Conservation (phyloP, 1,140 invertebrate species). For the Paraescarpia echinospica region DNA sequence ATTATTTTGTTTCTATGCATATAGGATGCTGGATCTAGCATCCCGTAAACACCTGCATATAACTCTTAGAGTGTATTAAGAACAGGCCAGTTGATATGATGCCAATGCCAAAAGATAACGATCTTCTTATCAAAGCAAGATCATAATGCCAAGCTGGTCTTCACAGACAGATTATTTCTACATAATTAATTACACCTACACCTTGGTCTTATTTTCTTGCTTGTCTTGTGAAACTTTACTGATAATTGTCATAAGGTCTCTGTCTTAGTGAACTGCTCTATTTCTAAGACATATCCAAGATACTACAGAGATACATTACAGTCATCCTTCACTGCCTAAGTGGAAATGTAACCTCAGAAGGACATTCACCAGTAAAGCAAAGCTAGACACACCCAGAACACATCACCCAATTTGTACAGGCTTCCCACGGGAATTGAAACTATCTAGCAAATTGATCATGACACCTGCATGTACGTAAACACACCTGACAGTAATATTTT, state of each 20-base stretch:
- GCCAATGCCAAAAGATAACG: not conserved
- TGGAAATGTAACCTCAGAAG: not conserved
- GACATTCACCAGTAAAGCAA: not conserved
- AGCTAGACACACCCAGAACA: not conserved
- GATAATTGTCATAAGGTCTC: not conserved
- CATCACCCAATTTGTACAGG: not conserved
- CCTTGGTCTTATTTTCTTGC: not conserved
- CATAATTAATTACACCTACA: not conserved
- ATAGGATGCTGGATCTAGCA: too few relatives aligned
- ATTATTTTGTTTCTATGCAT: too few relatives aligned
- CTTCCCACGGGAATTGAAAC: not conserved
- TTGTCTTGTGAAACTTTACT: not conserved
- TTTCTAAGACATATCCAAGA: not conserved
- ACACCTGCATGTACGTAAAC: not conserved
- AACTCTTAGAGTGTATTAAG: not conserved
- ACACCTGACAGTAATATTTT: not conserved
- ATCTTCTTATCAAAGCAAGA: not conserved
- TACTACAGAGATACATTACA: not conserved
- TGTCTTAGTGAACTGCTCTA: not conserved
- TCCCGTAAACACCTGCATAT: not conserved
- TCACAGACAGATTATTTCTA: not conserved
- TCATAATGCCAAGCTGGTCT: not conserved
- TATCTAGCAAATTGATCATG: not conserved
- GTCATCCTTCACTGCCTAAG: not conserved
- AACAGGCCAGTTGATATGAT: not conserved